Evolutionary conservation across 37 sponge, comb jelly and placozoan genomes (phyloP).

Genomic region (Aplysina aerophoba): DNA sequence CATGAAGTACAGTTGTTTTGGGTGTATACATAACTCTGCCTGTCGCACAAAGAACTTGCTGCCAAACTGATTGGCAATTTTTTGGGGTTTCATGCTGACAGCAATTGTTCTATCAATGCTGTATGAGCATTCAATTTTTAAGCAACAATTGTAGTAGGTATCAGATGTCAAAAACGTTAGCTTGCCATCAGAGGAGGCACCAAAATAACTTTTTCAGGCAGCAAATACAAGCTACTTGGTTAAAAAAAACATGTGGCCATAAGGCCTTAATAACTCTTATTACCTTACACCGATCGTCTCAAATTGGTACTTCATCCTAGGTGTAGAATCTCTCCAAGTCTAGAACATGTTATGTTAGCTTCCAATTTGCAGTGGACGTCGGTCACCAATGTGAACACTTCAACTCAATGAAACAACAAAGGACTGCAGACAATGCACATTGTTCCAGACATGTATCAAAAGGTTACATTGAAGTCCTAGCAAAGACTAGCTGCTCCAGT

Average conservation of each 20-base stretch:
- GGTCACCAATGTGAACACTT: too few relatives aligned
- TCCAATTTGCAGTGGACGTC: too few relatives aligned
- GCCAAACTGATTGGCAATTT: constrained; percentile 28
- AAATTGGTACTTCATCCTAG: background rate
- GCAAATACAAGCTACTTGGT: background rate
- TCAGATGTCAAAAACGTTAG: background rate
- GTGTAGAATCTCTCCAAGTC: constrained; percentile 22
- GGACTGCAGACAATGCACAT: too few relatives aligned
- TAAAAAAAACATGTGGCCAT: background rate
- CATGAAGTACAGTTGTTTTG: background rate
- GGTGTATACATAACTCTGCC: background rate
- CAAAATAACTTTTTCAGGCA: constrained; percentile 7
- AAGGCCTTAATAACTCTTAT: background rate
- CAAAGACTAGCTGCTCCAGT: too few relatives aligned
- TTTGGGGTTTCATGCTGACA: background rate
- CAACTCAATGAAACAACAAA: too few relatives aligned
- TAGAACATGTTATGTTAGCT: constrained; percentile 25
- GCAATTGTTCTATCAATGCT: constrained; percentile 18
- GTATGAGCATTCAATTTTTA: constrained; percentile 16
- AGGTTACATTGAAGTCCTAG: too few relatives aligned
- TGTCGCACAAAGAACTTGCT: background rate
- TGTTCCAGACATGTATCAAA: too few relatives aligned
- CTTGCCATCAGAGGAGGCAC: background rate
- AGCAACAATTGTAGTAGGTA: background rate
- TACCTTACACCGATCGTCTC: background rate